Conservation (phyloP, 2,888 invertebrate genomes). For the Drosophila recens region DNA sequence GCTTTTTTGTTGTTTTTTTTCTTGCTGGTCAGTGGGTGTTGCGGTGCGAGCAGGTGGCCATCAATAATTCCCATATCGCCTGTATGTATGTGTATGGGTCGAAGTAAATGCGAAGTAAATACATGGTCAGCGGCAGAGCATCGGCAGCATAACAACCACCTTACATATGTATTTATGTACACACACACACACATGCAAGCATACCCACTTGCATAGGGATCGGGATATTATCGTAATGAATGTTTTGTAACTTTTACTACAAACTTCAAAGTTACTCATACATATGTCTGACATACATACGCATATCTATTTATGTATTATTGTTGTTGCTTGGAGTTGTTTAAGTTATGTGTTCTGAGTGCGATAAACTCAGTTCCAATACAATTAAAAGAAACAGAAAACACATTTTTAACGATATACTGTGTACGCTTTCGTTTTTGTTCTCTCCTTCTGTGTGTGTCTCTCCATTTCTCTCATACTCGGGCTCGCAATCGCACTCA, state of each 20-base stretch:
- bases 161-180: conserved; percentile 16
- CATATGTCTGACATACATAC: background rate
- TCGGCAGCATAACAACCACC: conserved; percentile 43
- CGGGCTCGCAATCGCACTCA: background rate
- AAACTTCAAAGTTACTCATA: conserved; percentile 8
- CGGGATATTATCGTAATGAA: conserved; percentile 4
- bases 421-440: conserved; percentile 8
- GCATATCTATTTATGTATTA: background rate
- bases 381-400: conserved; percentile 18
- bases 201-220: conserved; percentile 24
- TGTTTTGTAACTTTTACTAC: conserved; percentile 25
- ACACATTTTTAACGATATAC: conserved; percentile 34
- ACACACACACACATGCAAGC: background rate
- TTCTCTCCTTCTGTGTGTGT: background rate
- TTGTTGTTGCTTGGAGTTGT: conserved; percentile 5
- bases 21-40: conserved; percentile 43
- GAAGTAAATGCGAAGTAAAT: conserved; percentile 34
- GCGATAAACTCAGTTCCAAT: conserved; percentile 34
- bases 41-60: conserved; percentile 44
- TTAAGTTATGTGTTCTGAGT: conserved; percentile 13
- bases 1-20: conserved; percentile 18
- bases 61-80: conserved; percentile 39
- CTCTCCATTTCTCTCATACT: conserved; percentile 14
- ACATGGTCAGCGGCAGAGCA: conserved; percentile 30
- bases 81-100: conserved; percentile 4